These are phyloP conservation scores for Copsychus sechellarum DNA, from an alignment of 2,113 vertebrate genomes.

Conservation along the genomic window DNA sequence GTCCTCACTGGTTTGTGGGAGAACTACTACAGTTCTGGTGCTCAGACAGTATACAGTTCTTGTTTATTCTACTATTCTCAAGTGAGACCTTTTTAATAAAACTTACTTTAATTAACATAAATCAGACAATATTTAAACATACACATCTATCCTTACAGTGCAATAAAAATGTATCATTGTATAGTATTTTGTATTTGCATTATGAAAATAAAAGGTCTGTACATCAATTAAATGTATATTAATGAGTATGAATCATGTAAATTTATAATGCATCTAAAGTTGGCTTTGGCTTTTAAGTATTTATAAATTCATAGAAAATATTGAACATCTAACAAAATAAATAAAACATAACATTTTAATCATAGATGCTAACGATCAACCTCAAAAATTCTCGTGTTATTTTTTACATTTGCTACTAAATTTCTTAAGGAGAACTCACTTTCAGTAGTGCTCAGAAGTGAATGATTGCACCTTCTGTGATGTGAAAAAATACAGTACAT, in stretches of 20 bases:
- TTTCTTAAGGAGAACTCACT: constrained; percentile 72
- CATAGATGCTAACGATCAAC: constrained; percentile 83
- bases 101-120: constrained; percentile 81
- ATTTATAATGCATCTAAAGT: constrained; percentile 83
- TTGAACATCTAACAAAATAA: constrained; percentile 89
- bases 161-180: constrained; percentile 88
- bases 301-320: constrained; percentile 90
- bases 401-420: constrained; percentile 73
- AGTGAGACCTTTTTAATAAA: constrained; percentile 72
- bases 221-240: constrained; percentile 82
- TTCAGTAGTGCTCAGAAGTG: constrained; percentile 75
- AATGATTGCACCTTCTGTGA: constrained; percentile 69
- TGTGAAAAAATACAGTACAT: constrained; percentile 67
- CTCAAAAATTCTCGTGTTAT: constrained; percentile 76
- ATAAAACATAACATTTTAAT: constrained; percentile 85
- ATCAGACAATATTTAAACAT: constrained; percentile 80
- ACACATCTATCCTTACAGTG: constrained; percentile 84
- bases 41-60: neutral
- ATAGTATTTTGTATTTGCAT: constrained; percentile 82
- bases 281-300: constrained; percentile 91
- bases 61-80: constrained; percentile 33
- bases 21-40: neutral
- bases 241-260: constrained; percentile 77
- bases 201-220: constrained; percentile 87
- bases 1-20: constrained; percentile 39